phyloP scores from a whole-genome alignment of 1,140 invertebrate species.

The Cherax quadricarinatus region DNA sequence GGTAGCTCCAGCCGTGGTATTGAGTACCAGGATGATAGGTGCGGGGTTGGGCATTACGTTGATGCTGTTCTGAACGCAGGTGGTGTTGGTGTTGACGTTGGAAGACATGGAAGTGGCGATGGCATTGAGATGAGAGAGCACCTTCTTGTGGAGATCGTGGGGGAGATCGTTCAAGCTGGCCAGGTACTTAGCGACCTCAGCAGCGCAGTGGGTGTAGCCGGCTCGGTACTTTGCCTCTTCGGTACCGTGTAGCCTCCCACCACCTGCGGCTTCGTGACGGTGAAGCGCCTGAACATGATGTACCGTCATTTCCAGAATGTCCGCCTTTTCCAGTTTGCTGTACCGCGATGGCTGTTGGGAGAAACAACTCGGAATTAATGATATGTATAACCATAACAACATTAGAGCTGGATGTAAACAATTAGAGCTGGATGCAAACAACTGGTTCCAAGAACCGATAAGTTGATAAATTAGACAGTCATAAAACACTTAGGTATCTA shows the following conservation, averaged over 20 bases:
- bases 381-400: background rate
- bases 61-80: slow-evolving; percentile 56
- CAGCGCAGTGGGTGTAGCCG: slow-evolving; percentile 52
- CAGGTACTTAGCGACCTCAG: slow-evolving; percentile 45
- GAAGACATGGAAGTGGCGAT: slow-evolving; percentile 32
- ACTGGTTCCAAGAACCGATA: slow-evolving; percentile 75
- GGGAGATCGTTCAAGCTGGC: slow-evolving; percentile 20
- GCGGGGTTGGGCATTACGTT: slow-evolving; percentile 51
- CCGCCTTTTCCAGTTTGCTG: slow-evolving; percentile 60
- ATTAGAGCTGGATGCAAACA: slow-evolving; percentile 97
- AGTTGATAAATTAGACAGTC: slow-evolving; percentile 78
- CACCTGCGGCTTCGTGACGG: slow-evolving; percentile 23
- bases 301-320: slow-evolving; percentile 65
- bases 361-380: background rate
- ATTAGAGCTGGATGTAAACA: slow-evolving; percentile 79
- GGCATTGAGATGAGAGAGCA: slow-evolving; percentile 16
- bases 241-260: background rate
- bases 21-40: slow-evolving; percentile 58
- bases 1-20: background rate
- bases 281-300: slow-evolving; percentile 51
- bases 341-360: slow-evolving; percentile 44
- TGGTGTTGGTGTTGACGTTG: slow-evolving; percentile 31
- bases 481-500: background rate
- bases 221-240: slow-evolving; percentile 54
- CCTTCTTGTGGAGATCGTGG: slow-evolving; percentile 30